These are phyloP conservation scores for Silvanus unidentatus DNA, from an alignment of 2,888 invertebrate species.

Conservation along the genomic window DNA sequence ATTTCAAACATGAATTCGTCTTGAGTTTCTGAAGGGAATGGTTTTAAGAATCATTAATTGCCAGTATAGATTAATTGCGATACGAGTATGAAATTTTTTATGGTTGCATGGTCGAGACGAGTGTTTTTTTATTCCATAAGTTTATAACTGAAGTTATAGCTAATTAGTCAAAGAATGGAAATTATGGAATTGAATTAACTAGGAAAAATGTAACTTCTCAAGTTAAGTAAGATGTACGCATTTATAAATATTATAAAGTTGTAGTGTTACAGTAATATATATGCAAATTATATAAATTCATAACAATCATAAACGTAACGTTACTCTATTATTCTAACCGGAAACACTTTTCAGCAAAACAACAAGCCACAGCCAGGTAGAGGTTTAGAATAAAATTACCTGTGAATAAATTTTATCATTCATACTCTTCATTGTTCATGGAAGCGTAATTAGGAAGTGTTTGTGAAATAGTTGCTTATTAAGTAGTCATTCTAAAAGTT, in stretches of 20 bases:
- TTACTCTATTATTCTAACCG: conserved; percentile 17
- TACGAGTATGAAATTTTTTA: too few relatives aligned
- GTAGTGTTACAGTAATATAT: conserved; percentile 7
- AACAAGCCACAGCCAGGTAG: conserved; percentile 1
- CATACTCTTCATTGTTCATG: conserved; percentile 23
- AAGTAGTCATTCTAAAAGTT: conserved; percentile 21
- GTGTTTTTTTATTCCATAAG: too few relatives aligned
- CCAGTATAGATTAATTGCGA: too few relatives aligned
- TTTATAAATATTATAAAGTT: too few relatives aligned
- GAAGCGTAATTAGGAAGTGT: conserved; percentile 27
- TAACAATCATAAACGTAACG: conserved; percentile 12
- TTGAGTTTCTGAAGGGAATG: too few relatives aligned
- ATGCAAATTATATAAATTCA: conserved; percentile 6
- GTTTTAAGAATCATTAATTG: too few relatives aligned
- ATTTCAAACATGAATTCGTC: neutral
- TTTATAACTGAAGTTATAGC: neutral
- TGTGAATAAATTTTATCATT: conserved; percentile 30
- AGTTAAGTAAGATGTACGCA: too few relatives aligned
- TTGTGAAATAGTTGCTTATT: conserved; percentile 24
- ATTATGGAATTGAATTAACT: too few relatives aligned
- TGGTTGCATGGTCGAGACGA: too few relatives aligned
- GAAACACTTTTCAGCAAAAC: conserved; percentile 26
- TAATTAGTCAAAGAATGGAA: too few relatives aligned
- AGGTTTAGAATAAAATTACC: conserved; percentile 26
- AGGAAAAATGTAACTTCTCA: too few relatives aligned